Evolutionary conservation across 2,113 vertebrate genomes (phyloP).

Genomic region (Phoenicopterus ruber): DNA sequence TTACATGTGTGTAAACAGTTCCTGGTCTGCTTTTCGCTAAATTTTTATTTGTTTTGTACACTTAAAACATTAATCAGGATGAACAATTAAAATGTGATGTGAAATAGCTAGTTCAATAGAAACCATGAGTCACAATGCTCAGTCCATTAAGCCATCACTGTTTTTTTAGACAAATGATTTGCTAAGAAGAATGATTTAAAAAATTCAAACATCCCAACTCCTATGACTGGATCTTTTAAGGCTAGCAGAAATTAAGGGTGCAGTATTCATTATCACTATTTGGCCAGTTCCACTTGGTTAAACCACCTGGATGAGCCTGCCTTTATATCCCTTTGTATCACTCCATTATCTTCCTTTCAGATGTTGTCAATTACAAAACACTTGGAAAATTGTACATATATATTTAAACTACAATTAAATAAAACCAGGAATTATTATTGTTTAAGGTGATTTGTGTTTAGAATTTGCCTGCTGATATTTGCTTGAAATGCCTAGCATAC

Average conservation of each 20-base stretch:
- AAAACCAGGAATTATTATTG: neutral
- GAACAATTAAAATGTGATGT: neutral
- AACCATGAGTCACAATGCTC: neutral
- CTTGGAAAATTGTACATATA: neutral
- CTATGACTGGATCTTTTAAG: neutral
- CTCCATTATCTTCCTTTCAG: neutral
- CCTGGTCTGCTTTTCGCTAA: neutral
- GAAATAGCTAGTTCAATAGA: neutral
- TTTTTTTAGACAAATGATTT: neutral
- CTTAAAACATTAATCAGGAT: neutral
- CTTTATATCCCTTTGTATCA: neutral
- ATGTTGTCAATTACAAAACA: neutral
- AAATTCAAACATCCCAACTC: neutral
- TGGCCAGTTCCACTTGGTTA: neutral
- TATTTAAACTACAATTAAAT: neutral
- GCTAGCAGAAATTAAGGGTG: neutral
- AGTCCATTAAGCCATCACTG: neutral
- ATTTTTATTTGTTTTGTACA: neutral
- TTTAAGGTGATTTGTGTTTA: neutral
- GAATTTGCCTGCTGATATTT: neutral
- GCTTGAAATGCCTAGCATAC: neutral
- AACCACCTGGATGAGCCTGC: neutral
- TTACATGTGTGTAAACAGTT: neutral
- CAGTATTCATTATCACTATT: neutral
- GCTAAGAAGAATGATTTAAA: neutral